Conservation (phyloP, 2,888 invertebrate species). For the Erpobdella octoculata region DNA sequence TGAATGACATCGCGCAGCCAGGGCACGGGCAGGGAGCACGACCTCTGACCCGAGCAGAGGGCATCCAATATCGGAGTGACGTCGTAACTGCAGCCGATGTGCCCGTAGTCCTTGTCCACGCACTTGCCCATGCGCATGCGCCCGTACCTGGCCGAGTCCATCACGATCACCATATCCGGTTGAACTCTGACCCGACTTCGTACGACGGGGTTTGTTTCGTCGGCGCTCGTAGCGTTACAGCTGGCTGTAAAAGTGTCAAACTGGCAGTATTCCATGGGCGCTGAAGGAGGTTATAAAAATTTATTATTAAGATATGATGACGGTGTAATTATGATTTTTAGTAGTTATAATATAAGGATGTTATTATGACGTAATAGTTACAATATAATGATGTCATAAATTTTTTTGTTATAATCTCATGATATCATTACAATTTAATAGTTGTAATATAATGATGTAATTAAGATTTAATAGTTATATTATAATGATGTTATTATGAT, state of each 20-base stretch:
- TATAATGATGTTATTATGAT: too few species aligned
- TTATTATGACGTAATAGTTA: too few species aligned
- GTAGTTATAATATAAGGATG: too few species aligned
- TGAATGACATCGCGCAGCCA: constrained; percentile 3
- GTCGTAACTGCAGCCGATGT: neutral
- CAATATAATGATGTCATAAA: too few species aligned
- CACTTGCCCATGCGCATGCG: constrained; percentile 1
- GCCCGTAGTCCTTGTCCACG: constrained; percentile 3
- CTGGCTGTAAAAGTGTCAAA: neutral
- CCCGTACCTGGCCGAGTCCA: neutral
- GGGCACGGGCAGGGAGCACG: neutral
- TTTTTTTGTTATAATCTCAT: too few species aligned
- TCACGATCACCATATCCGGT: neutral
- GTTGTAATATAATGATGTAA: too few species aligned
- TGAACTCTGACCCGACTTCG: too few species aligned
- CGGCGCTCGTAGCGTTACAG: neutral
- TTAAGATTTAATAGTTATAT: too few species aligned
- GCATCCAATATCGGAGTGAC: constrained; percentile 3
- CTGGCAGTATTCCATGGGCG: neutral
- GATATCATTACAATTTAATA: too few species aligned
- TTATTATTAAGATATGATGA: neutral
- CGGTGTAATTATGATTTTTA: too few species aligned
- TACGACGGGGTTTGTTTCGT: neutral
- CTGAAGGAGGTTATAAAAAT: neutral
- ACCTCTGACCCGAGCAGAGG: neutral